Evolutionary conservation across 2,113 vertebrate genomes (phyloP).

Genomic region (Cryptomyrus ogoouensis): DNA sequence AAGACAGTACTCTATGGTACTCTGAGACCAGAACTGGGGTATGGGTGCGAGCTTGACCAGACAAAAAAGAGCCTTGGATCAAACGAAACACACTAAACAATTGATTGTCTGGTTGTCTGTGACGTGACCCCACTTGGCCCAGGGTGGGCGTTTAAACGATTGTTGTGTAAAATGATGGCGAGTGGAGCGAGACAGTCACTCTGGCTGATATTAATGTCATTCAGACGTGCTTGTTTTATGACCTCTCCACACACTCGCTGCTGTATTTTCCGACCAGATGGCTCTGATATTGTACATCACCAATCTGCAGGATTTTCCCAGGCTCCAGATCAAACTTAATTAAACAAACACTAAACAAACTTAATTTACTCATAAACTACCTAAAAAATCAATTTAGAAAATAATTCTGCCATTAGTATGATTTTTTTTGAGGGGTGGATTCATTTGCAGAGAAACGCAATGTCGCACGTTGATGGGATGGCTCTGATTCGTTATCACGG

Average conservation of each 20-base stretch:
- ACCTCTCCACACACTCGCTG: not conserved
- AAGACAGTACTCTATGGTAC: not conserved
- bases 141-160: not conserved
- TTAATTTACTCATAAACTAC: not conserved
- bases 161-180: not conserved
- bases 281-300: not conserved
- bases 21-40: not conserved
- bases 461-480: not conserved
- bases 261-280: not conserved
- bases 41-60: not conserved
- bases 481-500: not conserved
- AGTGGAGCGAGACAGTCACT: not conserved
- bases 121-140: not conserved
- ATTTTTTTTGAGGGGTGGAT: not conserved
- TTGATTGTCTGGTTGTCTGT: not conserved
- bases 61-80: not conserved
- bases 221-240: not conserved
- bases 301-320: not conserved
- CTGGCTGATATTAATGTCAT: not conserved
- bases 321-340: not conserved
- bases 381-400: slow-evolving; percentile 4
- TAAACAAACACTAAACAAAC: not conserved
- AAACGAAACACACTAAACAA: not conserved
- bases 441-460: not conserved
- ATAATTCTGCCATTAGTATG: not conserved